Percentiles rank a stretch among this genome's conserved stretches.
These are phyloP conservation scores for Riptortus pedestris DNA, from an alignment of 1,140 invertebrate genomes.

Conservation along the genomic window DNA sequence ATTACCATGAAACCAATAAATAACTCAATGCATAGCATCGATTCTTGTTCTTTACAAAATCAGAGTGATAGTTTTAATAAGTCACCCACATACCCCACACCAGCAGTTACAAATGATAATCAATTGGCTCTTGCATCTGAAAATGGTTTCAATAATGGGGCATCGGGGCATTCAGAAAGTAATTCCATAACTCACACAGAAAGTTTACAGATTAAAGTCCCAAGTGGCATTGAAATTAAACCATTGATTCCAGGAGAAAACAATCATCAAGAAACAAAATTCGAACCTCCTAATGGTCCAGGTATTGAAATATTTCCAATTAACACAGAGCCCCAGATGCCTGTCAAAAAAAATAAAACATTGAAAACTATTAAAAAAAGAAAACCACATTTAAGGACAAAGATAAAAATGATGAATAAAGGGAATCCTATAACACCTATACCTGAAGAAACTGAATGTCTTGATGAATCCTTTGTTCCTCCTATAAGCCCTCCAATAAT, in stretches of 20 bases:
- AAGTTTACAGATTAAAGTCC: not conserved
- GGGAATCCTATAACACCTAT: not conserved
- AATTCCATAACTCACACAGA: not conserved
- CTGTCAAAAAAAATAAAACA: not conserved
- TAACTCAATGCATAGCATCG: not conserved
- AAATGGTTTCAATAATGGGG: too few species aligned
- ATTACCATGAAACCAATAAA: not conserved
- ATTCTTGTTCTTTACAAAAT: not conserved
- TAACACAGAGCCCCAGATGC: not conserved
- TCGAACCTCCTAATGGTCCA: not conserved
- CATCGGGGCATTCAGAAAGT: too few species aligned
- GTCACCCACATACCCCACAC: not conserved
- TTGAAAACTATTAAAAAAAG: constrained; percentile 6
- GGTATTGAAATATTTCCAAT: constrained; percentile 12
- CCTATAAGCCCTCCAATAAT: not conserved
- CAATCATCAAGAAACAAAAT: not conserved
- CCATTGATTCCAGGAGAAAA: constrained; percentile 4
- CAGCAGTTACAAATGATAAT: not conserved
- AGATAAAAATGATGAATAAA: not conserved
- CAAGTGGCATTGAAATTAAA: constrained; percentile 8
- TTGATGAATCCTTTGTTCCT: not conserved
- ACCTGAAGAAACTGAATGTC: not conserved
- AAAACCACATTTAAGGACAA: not conserved
- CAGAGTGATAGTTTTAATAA: not conserved
- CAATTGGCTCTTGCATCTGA: not conserved